Percentiles rank a stretch among this genome's conserved stretches.
These are phyloP conservation scores for Choreutis nemorana DNA, from an alignment of 2,888 invertebrate genomes.

Conservation along the genomic window DNA sequence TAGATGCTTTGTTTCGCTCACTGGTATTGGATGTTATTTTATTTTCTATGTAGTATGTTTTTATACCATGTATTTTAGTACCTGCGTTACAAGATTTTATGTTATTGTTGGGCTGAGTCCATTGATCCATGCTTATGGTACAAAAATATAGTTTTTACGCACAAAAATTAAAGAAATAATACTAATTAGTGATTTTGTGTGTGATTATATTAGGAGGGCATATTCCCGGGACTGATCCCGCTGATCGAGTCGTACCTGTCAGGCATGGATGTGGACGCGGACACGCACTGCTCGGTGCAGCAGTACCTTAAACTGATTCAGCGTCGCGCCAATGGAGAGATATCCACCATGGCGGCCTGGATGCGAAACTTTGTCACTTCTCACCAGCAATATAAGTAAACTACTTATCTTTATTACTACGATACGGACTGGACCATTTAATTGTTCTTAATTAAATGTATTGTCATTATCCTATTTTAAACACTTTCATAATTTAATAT, in stretches of 20 bases:
- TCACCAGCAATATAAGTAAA: slow-evolving; percentile 90
- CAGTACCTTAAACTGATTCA: slow-evolving; percentile 95
- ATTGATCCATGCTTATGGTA: too few species aligned
- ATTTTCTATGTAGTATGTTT: too few species aligned
- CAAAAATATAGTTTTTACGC: too few species aligned
- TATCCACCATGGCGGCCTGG: slow-evolving; percentile 95
- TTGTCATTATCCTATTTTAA: not conserved
- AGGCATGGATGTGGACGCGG: slow-evolving; percentile 97
- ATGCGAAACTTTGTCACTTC: slow-evolving; percentile 87
- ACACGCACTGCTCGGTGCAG: slow-evolving; percentile 96
- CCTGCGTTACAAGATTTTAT: too few species aligned
- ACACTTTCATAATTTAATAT: too few species aligned
- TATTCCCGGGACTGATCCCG: slow-evolving; percentile 94
- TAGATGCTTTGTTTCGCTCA: not conserved
- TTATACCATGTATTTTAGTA: too few species aligned
- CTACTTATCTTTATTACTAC: slow-evolving; percentile 17
- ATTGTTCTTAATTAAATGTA: too few species aligned
- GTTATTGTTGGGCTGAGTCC: too few species aligned
- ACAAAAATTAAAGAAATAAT: not conserved
- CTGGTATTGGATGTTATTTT: too few species aligned
- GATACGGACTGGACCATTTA: slow-evolving; percentile 8
- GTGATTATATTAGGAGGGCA: slow-evolving; percentile 68
- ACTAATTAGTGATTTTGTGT: not conserved
- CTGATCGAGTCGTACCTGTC: slow-evolving; percentile 93
- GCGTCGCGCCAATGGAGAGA: slow-evolving; percentile 85